A percentile compares a stretch with the other conserved stretches of the same genome.
Evolutionary conservation across 2,888 invertebrate species (phyloP).

Genomic region (Nymphalis urticae): DNA sequence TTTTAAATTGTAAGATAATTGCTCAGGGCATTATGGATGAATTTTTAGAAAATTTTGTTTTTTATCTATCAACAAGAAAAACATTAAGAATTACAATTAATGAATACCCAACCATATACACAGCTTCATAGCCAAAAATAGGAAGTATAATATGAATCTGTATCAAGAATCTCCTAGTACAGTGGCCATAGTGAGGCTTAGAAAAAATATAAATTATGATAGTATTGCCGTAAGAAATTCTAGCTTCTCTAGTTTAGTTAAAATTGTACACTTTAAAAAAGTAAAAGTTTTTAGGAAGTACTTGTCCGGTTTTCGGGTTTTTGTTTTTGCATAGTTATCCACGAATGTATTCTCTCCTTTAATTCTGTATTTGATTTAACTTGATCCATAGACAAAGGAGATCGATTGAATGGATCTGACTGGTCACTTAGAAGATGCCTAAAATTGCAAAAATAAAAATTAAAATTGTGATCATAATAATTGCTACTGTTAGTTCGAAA

Average conservation of each 20-base stretch:
- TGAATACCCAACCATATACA: too few species aligned
- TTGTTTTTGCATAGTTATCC: conserved; percentile 86
- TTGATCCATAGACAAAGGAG: conserved; percentile 96
- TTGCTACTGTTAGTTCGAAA: background rate
- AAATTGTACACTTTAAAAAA: conserved; percentile 7
- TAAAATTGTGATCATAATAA: background rate
- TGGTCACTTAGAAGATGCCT: conserved; percentile 95
- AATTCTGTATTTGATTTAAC: conserved; percentile 90
- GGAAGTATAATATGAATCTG: too few species aligned
- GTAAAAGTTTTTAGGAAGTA: conserved; percentile 23
- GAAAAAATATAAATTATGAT: conserved; percentile 2
- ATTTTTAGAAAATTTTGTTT: too few species aligned
- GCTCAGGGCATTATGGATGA: too few species aligned
- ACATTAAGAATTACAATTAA: too few species aligned
- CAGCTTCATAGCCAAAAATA: too few species aligned
- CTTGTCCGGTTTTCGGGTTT: conserved; percentile 53
- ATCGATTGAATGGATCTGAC: conserved; percentile 96
- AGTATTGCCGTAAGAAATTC: background rate
- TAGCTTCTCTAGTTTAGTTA: conserved; percentile 6
- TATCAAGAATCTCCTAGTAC: background rate
- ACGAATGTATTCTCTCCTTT: conserved; percentile 88
- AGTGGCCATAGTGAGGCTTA: background rate
- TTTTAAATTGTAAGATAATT: too few species aligned
- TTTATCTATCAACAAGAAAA: too few species aligned
- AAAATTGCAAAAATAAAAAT: conserved; percentile 45